These are phyloP conservation scores for Capromys pilorides DNA, from an alignment of 2,797 vertebrate genomes.

Conservation along the genomic window DNA sequence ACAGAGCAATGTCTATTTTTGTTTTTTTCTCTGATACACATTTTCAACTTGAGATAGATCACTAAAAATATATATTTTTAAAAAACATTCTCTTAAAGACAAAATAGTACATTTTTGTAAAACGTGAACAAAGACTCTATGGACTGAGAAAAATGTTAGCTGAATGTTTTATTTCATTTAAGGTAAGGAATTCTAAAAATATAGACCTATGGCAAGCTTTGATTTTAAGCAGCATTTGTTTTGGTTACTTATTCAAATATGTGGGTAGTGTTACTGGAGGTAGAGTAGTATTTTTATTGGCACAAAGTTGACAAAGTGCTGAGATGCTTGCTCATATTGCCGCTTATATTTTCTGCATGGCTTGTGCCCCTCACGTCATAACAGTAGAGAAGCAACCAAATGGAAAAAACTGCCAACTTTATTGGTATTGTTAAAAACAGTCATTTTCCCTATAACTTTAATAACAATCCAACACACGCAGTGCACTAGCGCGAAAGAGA, in stretches of 20 bases:
- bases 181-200: constrained; percentile 48
- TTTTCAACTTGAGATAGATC: neutral
- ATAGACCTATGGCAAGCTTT: neutral
- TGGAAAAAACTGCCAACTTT: neutral
- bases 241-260: constrained; percentile 55
- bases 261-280: neutral
- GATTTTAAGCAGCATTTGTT: constrained; percentile 48
- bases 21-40: neutral
- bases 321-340: neutral
- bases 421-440: constrained; percentile 6
- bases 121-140: neutral
- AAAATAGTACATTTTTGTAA: constrained; percentile 56
- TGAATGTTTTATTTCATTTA: constrained; percentile 37
- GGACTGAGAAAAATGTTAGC: neutral
- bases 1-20: constrained; percentile 30
- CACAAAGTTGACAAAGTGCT: constrained; percentile 4
- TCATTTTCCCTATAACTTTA: constrained; percentile 11
- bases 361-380: neutral
- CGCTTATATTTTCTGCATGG: constrained; percentile 23
- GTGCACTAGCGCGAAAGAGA: neutral
- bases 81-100: constrained; percentile 28
- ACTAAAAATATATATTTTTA: neutral
- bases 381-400: neutral
- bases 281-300: constrained; percentile 42
- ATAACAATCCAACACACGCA: neutral